These are phyloP conservation scores for Zelleria hepariella DNA, from an alignment of 2,888 invertebrate species.

Conservation along the genomic window DNA sequence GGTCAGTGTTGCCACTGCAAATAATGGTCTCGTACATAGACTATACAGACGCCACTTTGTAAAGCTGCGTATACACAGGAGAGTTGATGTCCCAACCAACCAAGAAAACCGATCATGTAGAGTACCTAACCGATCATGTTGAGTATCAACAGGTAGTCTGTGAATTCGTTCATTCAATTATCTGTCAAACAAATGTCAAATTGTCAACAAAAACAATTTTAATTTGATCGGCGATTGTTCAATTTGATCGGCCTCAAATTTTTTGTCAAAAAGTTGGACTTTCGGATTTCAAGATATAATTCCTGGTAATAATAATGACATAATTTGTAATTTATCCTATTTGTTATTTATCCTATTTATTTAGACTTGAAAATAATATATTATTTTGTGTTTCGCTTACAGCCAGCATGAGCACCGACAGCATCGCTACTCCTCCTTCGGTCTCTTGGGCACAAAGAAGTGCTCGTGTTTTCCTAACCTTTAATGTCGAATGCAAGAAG, in stretches of 20 bases:
- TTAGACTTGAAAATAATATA: too few species aligned
- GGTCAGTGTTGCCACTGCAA: too few species aligned
- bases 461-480: conserved; percentile 83
- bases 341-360: too few species aligned
- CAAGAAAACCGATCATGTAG: neutral
- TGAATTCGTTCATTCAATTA: neutral
- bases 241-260: conserved; percentile 7
- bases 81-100: neutral
- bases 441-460: conserved; percentile 95
- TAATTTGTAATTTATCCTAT: conserved; percentile 54
- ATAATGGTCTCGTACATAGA: too few species aligned
- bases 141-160: neutral
- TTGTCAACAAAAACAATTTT: too few species aligned
- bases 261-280: conserved; percentile 22
- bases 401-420: conserved; percentile 20
- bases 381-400: neutral
- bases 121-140: neutral
- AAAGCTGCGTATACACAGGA: neutral
- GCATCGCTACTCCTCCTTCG: conserved; percentile 71
- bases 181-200: too few species aligned
- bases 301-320: conserved; percentile 70
- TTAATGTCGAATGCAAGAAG: conserved; percentile 90
- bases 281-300: conserved; percentile 47
- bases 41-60: too few species aligned
- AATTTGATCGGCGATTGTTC: neutral